Conservation (phyloP, 2,888 invertebrate species). For the Hermodice carunculata region DNA sequence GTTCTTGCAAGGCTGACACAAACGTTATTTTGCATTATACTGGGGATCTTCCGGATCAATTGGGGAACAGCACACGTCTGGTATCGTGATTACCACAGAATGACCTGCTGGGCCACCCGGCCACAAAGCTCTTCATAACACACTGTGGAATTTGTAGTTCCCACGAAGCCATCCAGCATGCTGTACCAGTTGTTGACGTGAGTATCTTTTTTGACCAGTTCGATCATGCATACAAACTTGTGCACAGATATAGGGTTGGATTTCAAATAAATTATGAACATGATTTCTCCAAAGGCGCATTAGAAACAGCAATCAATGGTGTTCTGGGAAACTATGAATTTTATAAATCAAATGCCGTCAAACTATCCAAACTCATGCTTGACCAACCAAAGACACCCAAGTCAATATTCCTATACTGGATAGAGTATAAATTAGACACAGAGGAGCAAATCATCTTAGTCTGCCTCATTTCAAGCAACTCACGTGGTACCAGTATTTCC, state of each 20-base stretch:
- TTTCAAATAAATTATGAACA: neutral
- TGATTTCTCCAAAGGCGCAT: neutral
- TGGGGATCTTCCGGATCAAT: neutral
- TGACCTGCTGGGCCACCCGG: conserved; percentile 11
- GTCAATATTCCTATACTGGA: conserved; percentile 2
- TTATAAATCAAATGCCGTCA: conserved; percentile 8
- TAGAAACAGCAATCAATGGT: neutral
- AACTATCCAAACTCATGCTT: conserved; percentile 2
- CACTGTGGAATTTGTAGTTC: conserved; percentile 21
- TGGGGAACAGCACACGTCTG: conserved; percentile 8
- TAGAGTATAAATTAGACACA: conserved; percentile 6
- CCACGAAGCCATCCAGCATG: conserved; percentile 5
- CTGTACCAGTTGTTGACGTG: conserved; percentile 14
- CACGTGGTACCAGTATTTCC: no score
- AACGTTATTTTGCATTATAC: conserved; percentile 15
- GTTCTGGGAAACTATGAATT: conserved; percentile 4
- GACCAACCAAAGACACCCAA: conserved; percentile 5
- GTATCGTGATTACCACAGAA: conserved; percentile 17
- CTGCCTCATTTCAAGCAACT: no score
- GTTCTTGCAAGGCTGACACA: conserved; percentile 7
- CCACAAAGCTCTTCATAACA: conserved; percentile 15
- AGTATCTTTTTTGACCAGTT: conserved; percentile 13
- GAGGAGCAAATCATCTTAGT: conserved; percentile 3
- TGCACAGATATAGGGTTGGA: conserved; percentile 6
- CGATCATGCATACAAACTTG: neutral